Conservation (phyloP, 2,113 vertebrate species). For the Alethe castanea region DNA sequence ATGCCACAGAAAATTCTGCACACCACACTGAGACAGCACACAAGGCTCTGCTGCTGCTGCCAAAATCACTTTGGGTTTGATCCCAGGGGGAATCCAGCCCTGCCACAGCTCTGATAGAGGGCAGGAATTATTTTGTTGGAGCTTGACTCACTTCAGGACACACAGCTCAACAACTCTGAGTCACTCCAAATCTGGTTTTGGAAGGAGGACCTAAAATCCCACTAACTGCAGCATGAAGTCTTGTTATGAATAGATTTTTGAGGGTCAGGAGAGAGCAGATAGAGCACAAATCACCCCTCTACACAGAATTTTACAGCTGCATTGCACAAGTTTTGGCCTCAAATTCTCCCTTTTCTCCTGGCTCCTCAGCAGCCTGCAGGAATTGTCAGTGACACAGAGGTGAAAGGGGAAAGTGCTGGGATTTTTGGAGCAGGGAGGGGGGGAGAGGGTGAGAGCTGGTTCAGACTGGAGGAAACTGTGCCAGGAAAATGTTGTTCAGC, state of each 20-base stretch:
- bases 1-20: rapidly evolving
- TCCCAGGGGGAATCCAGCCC: background rate
- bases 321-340: background rate
- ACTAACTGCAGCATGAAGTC: no score
- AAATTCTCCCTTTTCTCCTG: background rate
- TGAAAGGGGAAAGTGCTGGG: background rate
- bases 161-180: background rate
- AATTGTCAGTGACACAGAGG: background rate
- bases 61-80: background rate
- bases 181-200: background rate
- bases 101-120: no score
- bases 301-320: background rate
- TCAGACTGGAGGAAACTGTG: background rate
- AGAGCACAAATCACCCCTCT: background rate
- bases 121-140: background rate
- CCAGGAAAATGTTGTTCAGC: background rate
- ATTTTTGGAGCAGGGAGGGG: background rate
- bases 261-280: background rate
- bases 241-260: background rate
- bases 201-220: background rate
- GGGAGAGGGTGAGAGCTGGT: background rate
- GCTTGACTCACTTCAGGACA: background rate
- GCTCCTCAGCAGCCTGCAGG: background rate
- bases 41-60: background rate
- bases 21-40: rapidly evolving